phyloP scores from a whole-genome alignment of 2,113 vertebrate genomes.

The Leucopsar rothschildi region DNA sequence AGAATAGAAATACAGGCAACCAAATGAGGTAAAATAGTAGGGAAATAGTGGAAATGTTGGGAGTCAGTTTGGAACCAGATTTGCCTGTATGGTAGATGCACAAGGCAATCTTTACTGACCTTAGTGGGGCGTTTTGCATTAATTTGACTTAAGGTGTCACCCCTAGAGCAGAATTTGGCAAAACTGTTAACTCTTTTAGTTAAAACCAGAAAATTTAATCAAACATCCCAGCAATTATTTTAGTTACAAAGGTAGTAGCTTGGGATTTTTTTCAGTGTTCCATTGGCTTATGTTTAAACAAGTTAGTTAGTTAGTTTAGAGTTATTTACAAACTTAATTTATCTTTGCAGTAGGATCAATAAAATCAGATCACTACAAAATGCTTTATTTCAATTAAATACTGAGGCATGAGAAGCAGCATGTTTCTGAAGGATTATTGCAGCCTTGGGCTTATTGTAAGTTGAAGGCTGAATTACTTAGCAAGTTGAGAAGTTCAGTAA shows the following conservation, averaged over 20 bases:
- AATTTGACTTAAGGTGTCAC: not conserved
- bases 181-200: not conserved
- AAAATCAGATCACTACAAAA: not conserved
- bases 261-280: not conserved
- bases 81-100: not conserved
- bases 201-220: not conserved
- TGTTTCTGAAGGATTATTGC: slow-evolving; percentile 33
- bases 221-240: not conserved
- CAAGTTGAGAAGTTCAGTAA: slow-evolving; percentile 31
- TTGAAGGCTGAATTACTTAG: slow-evolving; percentile 19
- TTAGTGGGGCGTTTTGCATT: not conserved
- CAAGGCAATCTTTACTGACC: not conserved
- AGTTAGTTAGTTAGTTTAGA: not conserved
- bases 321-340: slow-evolving; percentile 28
- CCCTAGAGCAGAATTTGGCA: not conserved
- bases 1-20: not conserved
- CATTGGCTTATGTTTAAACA: not conserved
- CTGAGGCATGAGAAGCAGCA: not conserved
- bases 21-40: not conserved
- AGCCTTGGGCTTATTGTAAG: slow-evolving; percentile 37
- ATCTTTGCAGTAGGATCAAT: not conserved
- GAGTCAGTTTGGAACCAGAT: not conserved
- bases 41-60: not conserved
- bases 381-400: slow-evolving; percentile 29
- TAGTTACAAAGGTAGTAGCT: not conserved